These are phyloP conservation scores for Aphrophora alni DNA, from an alignment of 2,888 invertebrate genomes.

Conservation along the genomic window DNA sequence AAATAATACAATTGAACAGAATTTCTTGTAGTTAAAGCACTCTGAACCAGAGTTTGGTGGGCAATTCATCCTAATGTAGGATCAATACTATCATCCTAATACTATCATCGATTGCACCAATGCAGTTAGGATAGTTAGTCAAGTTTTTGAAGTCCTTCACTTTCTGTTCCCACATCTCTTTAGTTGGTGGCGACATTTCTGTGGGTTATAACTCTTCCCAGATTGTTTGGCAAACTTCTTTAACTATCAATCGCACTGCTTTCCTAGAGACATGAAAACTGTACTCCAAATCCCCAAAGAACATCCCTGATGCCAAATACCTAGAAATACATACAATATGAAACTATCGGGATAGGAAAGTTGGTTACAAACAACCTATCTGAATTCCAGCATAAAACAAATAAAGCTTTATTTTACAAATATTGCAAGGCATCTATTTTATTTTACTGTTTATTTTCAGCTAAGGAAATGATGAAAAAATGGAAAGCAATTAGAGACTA, in stretches of 20 bases:
- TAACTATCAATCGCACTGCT: neutral
- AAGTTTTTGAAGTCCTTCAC: neutral
- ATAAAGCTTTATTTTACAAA: neutral
- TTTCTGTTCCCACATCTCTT: neutral
- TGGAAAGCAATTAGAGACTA: neutral
- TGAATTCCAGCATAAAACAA: neutral
- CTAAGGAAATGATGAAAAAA: neutral
- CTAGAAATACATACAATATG: neutral
- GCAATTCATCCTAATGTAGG: neutral
- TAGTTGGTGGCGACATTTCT: neutral
- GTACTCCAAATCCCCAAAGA: neutral
- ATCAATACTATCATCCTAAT: too few species aligned
- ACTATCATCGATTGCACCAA: neutral
- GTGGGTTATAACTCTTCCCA: neutral
- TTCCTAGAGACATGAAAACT: neutral
- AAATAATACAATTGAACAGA: too few species aligned
- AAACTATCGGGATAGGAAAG: neutral
- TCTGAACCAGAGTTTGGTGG: neutral
- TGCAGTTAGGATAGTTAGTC: neutral
- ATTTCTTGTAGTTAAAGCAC: neutral
- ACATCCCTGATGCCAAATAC: neutral
- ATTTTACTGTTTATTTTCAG: neutral
- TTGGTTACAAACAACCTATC: neutral
- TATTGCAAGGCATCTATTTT: neutral
- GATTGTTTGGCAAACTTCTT: neutral